Evolutionary conservation across 35 echinoderm and acorn worm species (phyloP).

Genomic region (Anneissia japonica): DNA sequence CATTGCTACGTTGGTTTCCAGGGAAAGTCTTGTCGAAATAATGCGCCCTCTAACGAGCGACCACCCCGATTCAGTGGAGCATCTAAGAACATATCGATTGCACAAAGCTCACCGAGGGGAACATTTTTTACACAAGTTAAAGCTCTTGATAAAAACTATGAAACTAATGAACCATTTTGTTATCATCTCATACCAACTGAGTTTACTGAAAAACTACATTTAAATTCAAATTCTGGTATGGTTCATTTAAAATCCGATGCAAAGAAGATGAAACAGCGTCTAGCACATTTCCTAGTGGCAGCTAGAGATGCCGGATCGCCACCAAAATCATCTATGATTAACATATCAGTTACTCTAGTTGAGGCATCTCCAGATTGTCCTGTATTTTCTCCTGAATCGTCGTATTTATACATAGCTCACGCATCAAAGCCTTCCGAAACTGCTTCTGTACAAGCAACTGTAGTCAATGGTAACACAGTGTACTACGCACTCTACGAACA

Average conservation of each 20-base stretch:
- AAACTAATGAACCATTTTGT: neutral
- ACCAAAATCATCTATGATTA: neutral
- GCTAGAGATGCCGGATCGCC: neutral
- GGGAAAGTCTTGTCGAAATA: neutral
- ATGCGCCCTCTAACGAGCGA: neutral
- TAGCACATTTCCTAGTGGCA: neutral
- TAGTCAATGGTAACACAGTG: neutral
- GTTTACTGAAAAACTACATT: neutral
- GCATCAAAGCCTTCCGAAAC: neutral
- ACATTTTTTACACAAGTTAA: neutral
- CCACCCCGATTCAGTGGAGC: neutral
- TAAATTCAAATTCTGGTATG: neutral
- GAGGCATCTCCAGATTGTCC: neutral
- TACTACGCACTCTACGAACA: neutral
- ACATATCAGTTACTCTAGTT: neutral
- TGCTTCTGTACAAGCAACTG: neutral
- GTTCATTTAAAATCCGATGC: neutral
- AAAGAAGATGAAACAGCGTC: neutral
- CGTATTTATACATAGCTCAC: neutral
- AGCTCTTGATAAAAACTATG: neutral
- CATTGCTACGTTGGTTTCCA: neutral
- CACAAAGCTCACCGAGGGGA: neutral
- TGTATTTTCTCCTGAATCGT: neutral
- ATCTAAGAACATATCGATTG: neutral
- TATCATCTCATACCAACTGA: neutral